Base-by-base conservation (phyloP, 2,888 invertebrate species). In the Chrysolina oricalcia region DNA sequence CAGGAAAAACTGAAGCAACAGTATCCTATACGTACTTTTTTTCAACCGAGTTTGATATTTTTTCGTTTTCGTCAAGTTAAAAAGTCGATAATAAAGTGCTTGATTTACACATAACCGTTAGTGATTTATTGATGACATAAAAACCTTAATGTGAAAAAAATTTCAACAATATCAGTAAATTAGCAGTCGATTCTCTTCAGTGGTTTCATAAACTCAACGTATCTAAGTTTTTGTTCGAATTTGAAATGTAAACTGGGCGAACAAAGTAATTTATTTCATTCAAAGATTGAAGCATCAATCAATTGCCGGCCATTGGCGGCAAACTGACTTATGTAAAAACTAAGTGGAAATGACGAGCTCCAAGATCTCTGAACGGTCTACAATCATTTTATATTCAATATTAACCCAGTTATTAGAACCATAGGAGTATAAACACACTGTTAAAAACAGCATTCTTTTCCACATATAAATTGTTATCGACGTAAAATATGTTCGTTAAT, bases 301-400 rank as follows among this genome's bases (percentile, higher is more conserved):
- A 59, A 35, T 15, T 1, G 35, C 59, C 27, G 35, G n/a, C 15
- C 15, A 35, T 13, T 59, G 6, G 59, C 59, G 59, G 59, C 27
- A 59, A 59, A 59, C 11, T 27, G 15, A n/a, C 59, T 59, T 59
- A 59, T 35, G 59, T 59, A 59, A 59, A 59, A 59, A 59, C 59
- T 1, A 13, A 21, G 21, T 27, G 5, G 15, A 56, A 21, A 35
- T 27, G n/a, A 59, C 27, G 27, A 59, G 59, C 15, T 8, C 2
- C 8, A 9, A 11, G n/a, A 59, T 59, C 27, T 59, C 35, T 27
- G 59, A 27, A 23, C 27, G 15, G 13, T 27, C 15, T 17, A 35
- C 11, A 9, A 23, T 59, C 59, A 35, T 59, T 35, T n/a, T 23
- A 15, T 59, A n/a, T 23, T 59, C 11, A 35, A 3, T 27, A 27